Conservation (phyloP, 2,113 vertebrate genomes). For the Thoracochromis brauschi region DNA sequence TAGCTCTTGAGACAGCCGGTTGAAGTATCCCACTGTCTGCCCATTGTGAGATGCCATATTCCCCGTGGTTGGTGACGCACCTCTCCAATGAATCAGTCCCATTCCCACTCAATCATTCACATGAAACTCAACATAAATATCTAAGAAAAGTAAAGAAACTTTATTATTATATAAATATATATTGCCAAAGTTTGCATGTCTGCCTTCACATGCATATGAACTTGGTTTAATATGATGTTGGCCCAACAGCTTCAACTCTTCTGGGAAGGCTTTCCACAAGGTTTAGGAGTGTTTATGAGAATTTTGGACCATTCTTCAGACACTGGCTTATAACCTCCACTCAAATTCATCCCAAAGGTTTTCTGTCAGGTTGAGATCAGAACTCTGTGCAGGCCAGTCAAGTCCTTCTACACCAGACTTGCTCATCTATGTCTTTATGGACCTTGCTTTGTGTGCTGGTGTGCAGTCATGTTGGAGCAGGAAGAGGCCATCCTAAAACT, state of each 20-base stretch:
- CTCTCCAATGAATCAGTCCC: background rate
- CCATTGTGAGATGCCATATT: background rate
- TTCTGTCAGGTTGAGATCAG: background rate
- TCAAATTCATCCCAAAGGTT: background rate
- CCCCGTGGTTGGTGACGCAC: slow-evolving; percentile 13
- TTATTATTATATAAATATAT: background rate
- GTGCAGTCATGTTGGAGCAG: background rate
- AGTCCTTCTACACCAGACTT: rapidly evolving
- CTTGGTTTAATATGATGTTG: background rate
- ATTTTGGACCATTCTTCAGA: background rate
- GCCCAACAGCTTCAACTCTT: background rate
- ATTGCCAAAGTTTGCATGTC: background rate
- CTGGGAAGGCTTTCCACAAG: background rate
- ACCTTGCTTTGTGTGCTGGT: background rate
- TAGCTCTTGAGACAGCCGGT: slow-evolving; percentile 28
- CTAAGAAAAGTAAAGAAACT: background rate
- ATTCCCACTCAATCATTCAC: background rate
- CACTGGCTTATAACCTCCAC: background rate
- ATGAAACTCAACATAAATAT: background rate
- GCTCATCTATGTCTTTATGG: background rate
- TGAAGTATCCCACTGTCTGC: slow-evolving; percentile 7
- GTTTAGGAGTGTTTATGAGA: background rate
- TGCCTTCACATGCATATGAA: background rate
- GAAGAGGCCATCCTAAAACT: background rate
- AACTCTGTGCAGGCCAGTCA: background rate